Base-by-base conservation (phyloP, 1,140 invertebrate species). In the Drosophila hydei region DNA sequence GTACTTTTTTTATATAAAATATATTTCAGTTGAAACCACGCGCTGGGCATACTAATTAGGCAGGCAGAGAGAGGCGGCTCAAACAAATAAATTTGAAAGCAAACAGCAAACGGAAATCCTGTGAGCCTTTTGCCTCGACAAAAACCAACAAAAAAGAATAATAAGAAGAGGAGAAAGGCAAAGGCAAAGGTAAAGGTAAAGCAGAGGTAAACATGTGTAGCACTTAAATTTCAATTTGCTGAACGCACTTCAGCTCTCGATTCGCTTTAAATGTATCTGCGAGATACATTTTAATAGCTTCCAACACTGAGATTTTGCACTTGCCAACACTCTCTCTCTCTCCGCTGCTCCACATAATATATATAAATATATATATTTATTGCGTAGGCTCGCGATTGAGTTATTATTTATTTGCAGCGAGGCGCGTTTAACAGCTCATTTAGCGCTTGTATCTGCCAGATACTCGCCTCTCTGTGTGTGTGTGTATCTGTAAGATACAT, bases 351-450 rank as follows among this genome's bases (percentile, higher is more conserved):
- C n/a, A 14, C 9, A 38, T 38, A 12, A 4, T 40, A 14, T 5
- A 16, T 14, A 16, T 36, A 11, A 14, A 27, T 25, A 12, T 25
- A 18, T 21, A 21, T 30, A 27, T 18, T 21, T 58, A 38, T 16
- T 64, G 68, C 61, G 60, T 71, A 64, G 68, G 68, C 36, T 27
- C 47, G 27, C 65, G 60, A 84, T 84, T 76, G 76, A 84, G 79
- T 84, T 84, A 77, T 84, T 80, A 80, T 81, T 80, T 52, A 61
- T 63, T 68, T 64, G 54, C 30, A 51, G 52, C 55, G 75, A 40
- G 18, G 33, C 59, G 55, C 60, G 78, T 68, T 88, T 77, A 88
- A 89, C 83, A 89, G 81, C 75, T 88, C 83, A 88, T 88, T 88
- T 88, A 83, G 54, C 61, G 60, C 72, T 60, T 65, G 75, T 62